These are phyloP conservation scores for Gambusia affinis DNA, from an alignment of 2,113 vertebrate genomes.

Conservation along the genomic window DNA sequence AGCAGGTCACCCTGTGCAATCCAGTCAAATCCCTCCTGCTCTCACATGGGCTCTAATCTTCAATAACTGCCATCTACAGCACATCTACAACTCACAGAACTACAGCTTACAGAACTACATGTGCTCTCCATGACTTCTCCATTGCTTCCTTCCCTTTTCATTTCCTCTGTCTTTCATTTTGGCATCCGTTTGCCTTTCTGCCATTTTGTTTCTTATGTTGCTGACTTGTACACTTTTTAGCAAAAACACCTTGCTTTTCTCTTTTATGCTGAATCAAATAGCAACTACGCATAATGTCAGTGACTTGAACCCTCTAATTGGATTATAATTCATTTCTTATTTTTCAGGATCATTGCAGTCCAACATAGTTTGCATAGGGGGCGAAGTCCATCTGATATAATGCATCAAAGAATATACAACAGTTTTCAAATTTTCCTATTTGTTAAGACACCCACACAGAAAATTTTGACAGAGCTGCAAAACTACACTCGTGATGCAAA, in stretches of 20 bases:
- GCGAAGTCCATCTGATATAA: no score
- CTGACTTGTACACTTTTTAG: background rate
- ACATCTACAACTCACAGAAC: slow-evolving; percentile 13
- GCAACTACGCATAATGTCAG: background rate
- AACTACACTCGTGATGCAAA: slow-evolving; percentile 50
- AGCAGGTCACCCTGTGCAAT: slow-evolving; percentile 68
- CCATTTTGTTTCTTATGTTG: background rate
- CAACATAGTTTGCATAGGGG: no score
- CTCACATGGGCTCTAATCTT: slow-evolving; percentile 75
- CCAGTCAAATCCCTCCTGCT: slow-evolving; percentile 66
- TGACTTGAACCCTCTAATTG: no score
- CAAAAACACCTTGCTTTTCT: background rate
- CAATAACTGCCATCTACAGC: slow-evolving; percentile 67
- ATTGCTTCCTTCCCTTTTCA: background rate
- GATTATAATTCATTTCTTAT: no score
- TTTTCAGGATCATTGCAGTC: no score
- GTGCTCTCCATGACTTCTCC: slow-evolving; percentile 3
- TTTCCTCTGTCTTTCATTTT: background rate
- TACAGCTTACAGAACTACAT: slow-evolving; percentile 20
- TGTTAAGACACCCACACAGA: slow-evolving; percentile 5
- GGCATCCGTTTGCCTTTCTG: background rate
- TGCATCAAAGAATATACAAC: no score
- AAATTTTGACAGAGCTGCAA: slow-evolving; percentile 53
- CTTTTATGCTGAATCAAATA: background rate
- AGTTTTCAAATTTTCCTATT: no score